Evolutionary conservation across 2,113 vertebrate genomes (phyloP).

Genomic region (Nerophis ophidion): DNA sequence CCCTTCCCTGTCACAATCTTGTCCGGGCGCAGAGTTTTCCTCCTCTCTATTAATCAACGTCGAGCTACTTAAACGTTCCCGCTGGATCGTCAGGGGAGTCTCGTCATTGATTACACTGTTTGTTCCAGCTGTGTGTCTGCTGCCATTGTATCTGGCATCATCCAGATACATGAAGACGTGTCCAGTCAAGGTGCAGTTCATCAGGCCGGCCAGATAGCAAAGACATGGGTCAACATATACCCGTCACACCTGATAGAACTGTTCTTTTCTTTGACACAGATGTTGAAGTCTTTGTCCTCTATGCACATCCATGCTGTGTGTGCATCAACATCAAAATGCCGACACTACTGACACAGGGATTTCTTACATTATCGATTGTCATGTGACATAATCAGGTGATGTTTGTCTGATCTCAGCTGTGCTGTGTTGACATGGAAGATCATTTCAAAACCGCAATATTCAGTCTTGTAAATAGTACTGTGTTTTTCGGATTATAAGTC

Average conservation of each 20-base stretch:
- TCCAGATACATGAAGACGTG: conserved; percentile 32
- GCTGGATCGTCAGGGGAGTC: conserved; percentile 28
- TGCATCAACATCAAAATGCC: no score
- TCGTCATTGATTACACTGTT: conserved; percentile 43
- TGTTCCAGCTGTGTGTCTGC: conserved; percentile 28
- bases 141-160: conserved; percentile 3
- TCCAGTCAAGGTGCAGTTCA: conserved; percentile 33
- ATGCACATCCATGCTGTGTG: no score
- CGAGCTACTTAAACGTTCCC: conserved; percentile 32
- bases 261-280: no score
- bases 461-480: no score
- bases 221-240: conserved; percentile 14
- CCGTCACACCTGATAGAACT: conserved; percentile 2
- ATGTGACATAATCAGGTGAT: no score
- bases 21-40: conserved; percentile 32
- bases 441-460: no score
- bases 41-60: conserved; percentile 55
- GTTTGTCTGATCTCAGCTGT: no score
- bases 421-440: no score
- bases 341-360: no score
- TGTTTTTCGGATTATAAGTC: no score
- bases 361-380: no score
- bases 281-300: no score
- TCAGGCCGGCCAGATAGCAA: conserved; percentile 10
- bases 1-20: conserved; percentile 34